Percentiles rank a stretch among this genome's conserved stretches.
Evolutionary conservation across 2,888 invertebrate genomes (phyloP).

Genomic region (Colostygia pectinataria): DNA sequence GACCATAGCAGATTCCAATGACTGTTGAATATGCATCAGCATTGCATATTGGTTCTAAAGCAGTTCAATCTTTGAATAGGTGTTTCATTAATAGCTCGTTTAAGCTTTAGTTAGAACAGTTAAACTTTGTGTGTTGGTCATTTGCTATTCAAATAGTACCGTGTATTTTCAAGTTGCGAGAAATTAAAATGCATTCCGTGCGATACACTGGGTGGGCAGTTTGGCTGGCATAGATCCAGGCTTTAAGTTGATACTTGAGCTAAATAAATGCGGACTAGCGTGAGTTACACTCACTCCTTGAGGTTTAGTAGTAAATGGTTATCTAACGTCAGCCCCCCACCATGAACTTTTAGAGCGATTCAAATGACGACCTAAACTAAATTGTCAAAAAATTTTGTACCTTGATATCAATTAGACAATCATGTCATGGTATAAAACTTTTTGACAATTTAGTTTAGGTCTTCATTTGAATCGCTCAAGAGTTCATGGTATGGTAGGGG

Average conservation of each 20-base stretch:
- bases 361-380: no score
- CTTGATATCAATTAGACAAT: no score
- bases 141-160: slow-evolving; percentile 20
- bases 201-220: slow-evolving; percentile 13
- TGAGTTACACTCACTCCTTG: no score
- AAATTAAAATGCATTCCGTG: slow-evolving; percentile 20
- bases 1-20: slow-evolving; percentile 4
- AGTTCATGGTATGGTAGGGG: no score
- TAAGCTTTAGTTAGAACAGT: slow-evolving; percentile 14
- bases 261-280: neutral
- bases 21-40: slow-evolving; percentile 18
- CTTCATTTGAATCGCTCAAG: no score
- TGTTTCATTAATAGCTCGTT: slow-evolving; percentile 20
- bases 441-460: no score
- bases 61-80: slow-evolving; percentile 11
- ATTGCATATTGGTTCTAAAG: slow-evolving; percentile 6
- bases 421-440: no score
- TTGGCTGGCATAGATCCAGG: neutral
- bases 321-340: no score
- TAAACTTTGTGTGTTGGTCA: slow-evolving; percentile 13
- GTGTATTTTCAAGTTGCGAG: slow-evolving; percentile 19
- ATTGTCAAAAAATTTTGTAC: no score
- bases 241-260: neutral
- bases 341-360: no score
- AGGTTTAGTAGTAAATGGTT: no score